Conservation (phyloP, 92 coral and sea anemone genomes). For the Porites cylindrica region DNA sequence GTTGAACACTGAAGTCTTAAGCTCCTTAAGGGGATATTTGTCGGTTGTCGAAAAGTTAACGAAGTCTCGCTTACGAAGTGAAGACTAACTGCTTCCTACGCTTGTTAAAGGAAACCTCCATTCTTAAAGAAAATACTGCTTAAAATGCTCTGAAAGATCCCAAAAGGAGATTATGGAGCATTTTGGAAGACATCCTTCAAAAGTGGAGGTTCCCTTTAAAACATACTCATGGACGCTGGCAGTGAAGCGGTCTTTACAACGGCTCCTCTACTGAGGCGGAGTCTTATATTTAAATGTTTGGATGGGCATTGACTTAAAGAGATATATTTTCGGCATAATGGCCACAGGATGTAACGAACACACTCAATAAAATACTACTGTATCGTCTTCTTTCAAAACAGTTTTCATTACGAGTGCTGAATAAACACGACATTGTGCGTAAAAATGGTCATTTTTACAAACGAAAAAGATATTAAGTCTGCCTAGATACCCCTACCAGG, state of each 20-base stretch:
- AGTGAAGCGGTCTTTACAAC: neutral
- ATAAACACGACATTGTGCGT: neutral
- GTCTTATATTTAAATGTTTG: neutral
- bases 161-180: no score
- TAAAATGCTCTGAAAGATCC: no score
- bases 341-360: neutral
- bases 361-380: neutral
- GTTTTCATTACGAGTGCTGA: no score
- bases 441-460: neutral
- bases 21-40: no score
- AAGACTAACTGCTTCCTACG: no score
- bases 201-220: neutral
- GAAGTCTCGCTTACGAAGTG: no score
- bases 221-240: constrained; percentile 9
- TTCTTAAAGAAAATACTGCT: no score
- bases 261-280: constrained; percentile 1
- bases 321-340: constrained; percentile 34
- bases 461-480: neutral
- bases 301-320: constrained; percentile 16
- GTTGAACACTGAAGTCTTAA: no score
- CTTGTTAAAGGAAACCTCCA: no score
- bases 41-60: no score
- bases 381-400: neutral
- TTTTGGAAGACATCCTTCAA: no score
- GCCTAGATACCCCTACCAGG: neutral